A percentile compares a stretch with the other conserved stretches of the same genome.
phyloP scores from a whole-genome alignment of 2,797 vertebrate species.

The Helarctos malayanus region DNA sequence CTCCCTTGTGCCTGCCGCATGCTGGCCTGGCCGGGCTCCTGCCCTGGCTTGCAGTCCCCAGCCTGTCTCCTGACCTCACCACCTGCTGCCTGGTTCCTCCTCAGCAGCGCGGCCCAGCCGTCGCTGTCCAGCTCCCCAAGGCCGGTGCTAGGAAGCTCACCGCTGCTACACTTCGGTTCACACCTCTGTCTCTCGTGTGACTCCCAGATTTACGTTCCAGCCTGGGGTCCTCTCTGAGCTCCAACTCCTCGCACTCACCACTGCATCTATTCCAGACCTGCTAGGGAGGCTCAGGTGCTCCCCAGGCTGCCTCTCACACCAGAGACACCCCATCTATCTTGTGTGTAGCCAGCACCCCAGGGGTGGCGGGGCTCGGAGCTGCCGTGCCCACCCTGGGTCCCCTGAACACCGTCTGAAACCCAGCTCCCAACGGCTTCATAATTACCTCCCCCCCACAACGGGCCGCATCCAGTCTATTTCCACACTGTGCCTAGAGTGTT shows the following conservation, averaged over 20 bases:
- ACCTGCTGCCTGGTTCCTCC: neutral
- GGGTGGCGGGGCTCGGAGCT: neutral
- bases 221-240: neutral
- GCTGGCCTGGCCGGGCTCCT: too few relatives aligned
- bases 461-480: neutral
- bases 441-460: neutral
- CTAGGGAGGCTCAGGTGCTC: neutral
- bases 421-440: neutral
- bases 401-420: neutral
- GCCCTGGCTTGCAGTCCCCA: neutral
- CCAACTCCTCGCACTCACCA: neutral
- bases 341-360: neutral
- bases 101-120: neutral
- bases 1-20: neutral
- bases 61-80: neutral
- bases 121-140: neutral
- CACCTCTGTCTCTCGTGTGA: neutral
- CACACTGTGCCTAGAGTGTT: too few relatives aligned
- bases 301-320: neutral
- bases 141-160: neutral
- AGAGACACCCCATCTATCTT: neutral
- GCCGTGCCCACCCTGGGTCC: neutral
- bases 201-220: neutral
- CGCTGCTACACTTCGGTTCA: neutral
- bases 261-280: neutral